Evolutionary conservation across 2,113 vertebrate genomes (phyloP).

Genomic region (Podocnemis expansa): DNA sequence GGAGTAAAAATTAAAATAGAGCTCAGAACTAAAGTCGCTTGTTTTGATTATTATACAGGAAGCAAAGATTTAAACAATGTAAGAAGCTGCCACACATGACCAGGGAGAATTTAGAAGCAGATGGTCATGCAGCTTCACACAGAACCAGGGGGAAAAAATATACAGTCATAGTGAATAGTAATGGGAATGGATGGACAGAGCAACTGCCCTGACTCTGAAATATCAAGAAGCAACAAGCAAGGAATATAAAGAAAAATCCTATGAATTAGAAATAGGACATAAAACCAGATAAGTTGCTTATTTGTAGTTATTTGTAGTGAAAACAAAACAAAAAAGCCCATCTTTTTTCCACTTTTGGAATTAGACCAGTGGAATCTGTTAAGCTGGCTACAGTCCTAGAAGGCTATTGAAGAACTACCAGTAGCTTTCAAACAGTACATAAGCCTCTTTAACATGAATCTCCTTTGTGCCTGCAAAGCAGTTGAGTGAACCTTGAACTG

Average conservation of each 20-base stretch:
- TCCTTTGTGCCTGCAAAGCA: rapidly evolving
- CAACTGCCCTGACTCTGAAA: rapidly evolving
- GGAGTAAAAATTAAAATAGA: not conserved
- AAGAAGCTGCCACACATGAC: rapidly evolving
- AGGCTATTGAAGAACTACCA: not conserved
- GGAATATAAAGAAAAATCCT: not conserved
- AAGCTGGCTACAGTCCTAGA: not conserved
- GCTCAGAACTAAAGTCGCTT: not conserved
- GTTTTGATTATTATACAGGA: rapidly evolving
- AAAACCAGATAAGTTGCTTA: not conserved
- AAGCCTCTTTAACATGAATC: constrained; percentile 13
- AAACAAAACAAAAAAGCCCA: not conserved
- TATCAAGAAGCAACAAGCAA: rapidly evolving
- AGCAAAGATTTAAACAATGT: not conserved
- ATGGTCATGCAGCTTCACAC: not conserved
- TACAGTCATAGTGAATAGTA: not conserved
- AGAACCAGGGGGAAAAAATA: not conserved
- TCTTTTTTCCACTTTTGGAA: not conserved
- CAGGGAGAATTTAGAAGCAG: rapidly evolving
- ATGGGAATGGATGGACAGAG: not conserved
- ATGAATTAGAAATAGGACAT: rapidly evolving
- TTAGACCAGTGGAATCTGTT: not conserved
- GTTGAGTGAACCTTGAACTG: rapidly evolving
- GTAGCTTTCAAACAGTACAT: not conserved
- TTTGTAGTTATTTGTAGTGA: not conserved